Percentiles rank a stretch among this genome's conserved stretches.
These are phyloP conservation scores for Trachythela sp. DNA, from an alignment of 64 coral and sea anemone species.

Conservation along the genomic window DNA sequence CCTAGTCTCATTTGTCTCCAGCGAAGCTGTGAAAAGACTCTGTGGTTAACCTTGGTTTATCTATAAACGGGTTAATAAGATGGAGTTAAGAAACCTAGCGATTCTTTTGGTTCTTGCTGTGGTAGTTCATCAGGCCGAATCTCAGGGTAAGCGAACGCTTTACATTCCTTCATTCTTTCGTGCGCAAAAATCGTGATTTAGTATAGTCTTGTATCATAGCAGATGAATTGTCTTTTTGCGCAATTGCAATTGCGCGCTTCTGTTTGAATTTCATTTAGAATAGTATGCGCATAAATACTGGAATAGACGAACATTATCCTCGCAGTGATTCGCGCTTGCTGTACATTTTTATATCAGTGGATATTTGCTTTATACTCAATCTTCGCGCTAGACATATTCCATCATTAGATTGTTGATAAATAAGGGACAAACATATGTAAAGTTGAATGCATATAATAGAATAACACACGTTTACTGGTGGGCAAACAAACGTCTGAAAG, in stretches of 20 bases:
- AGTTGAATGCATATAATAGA: not conserved
- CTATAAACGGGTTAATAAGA: constrained; percentile 11
- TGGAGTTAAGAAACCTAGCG: not conserved
- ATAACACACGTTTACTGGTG: not conserved
- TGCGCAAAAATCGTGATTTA: not conserved
- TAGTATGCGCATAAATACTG: not conserved
- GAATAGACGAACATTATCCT: too few species aligned
- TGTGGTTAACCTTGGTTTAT: constrained; percentile 18
- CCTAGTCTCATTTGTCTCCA: constrained; percentile 7
- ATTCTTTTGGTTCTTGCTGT: constrained; percentile 15
- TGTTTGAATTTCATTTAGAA: not conserved
- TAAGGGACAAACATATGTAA: not conserved
- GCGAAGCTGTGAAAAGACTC: constrained; percentile 12
- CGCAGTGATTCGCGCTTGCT: too few species aligned
- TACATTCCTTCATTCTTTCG: not conserved
- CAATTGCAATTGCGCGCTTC: not conserved
- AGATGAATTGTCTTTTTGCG: not conserved
- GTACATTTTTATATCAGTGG: too few species aligned
- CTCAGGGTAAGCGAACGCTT: not conserved
- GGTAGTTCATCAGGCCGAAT: not conserved
- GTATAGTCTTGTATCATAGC: not conserved
- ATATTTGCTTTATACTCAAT: too few species aligned
- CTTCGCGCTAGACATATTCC: too few species aligned
- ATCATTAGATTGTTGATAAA: not conserved
- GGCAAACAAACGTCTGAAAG: not conserved